Base-by-base conservation (phyloP, 1,140 invertebrate genomes). In the Pseudachorutes palmiensis region DNA sequence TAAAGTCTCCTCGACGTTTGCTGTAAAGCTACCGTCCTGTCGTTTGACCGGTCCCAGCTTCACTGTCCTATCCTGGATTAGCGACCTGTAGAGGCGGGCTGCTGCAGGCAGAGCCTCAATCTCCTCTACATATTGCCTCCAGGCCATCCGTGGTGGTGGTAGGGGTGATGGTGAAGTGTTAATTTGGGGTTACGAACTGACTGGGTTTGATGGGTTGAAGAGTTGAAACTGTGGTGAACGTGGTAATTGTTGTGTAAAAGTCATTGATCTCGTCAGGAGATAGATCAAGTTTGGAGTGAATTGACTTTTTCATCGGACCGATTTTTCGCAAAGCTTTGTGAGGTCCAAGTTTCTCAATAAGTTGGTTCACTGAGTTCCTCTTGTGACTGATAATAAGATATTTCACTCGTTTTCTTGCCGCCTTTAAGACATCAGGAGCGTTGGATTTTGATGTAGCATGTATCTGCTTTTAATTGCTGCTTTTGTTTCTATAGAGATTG, bases 41-140 rank as follows among this genome's bases (percentile, higher is more conserved):
- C 66, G 70, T 63, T 64, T 65, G 67, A 61, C 72, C 69, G 74
- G 72, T 62, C 71, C 67, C 62, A 69, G 77, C 66, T 70, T 68
- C n/a, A 76, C 75, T 68, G 29, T 49, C 3, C 57, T 74, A 1
- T 76, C 70, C 68, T 74, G 73, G 2, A 73, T n/a, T n/a, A n/a
- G n/a, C n/a, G n/a, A n/a, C n/a, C n/a, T n/a, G n/a, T n/a, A n/a
- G n/a, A n/a, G n/a, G n/a, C n/a, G n/a, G n/a, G n/a, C n/a, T n/a
- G n/a, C n/a, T n/a, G n/a, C n/a, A n/a, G n/a, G n/a, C n/a, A n/a
- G n/a, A n/a, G n/a, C n/a, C n/a, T n/a, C n/a, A n/a, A n/a, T n/a
- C n/a, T n/a, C n/a, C n/a, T n/a, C n/a, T n/a, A n/a, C n/a, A n/a
- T n/a, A n/a, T n/a, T n/a, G n/a, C n/a, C n/a, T n/a, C n/a, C n/a